Percentiles rank a stretch among this genome's conserved stretches.
Evolutionary conservation across 2,888 invertebrate genomes (phyloP).

Genomic region (Pachydiplax longipennis): DNA sequence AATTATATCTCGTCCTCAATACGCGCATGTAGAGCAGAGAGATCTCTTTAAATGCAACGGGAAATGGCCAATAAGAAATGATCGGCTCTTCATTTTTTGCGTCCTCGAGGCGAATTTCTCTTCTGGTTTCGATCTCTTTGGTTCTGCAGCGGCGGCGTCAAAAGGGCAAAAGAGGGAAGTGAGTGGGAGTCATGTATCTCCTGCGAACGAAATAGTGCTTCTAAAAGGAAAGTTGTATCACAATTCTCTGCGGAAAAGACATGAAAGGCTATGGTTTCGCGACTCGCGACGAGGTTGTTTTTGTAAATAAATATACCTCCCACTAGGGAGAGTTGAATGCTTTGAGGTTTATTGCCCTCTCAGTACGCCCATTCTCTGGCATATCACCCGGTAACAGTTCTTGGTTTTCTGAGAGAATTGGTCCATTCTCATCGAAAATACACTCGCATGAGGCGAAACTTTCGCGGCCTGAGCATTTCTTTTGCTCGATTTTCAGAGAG

Average conservation of each 20-base stretch:
- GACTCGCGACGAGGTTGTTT: too few relatives aligned
- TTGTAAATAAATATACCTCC: too few relatives aligned
- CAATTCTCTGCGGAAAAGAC: neutral
- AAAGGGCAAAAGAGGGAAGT: neutral
- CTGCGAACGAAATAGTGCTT: neutral
- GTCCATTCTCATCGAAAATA: too few relatives aligned
- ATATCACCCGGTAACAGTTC: too few relatives aligned
- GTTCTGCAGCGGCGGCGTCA: neutral
- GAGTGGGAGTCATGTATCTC: neutral
- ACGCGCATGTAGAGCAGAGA: neutral
- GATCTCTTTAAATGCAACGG: slow-evolving; percentile 6
- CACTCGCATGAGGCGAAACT: too few relatives aligned
- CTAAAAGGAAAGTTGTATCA: neutral
- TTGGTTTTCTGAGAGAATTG: too few relatives aligned
- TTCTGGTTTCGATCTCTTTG: neutral
- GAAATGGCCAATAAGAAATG: slow-evolving; percentile 13
- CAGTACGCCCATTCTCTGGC: too few relatives aligned
- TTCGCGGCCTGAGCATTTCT: too few relatives aligned
- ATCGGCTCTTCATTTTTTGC: neutral
- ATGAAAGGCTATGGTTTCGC: too few relatives aligned
- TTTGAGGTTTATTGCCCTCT: too few relatives aligned
- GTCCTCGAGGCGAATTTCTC: slow-evolving; percentile 26
- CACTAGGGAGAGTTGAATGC: too few relatives aligned
- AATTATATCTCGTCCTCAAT: slow-evolving; percentile 15
- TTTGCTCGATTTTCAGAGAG: too few relatives aligned